phyloP scores from a whole-genome alignment of 2,888 invertebrate genomes.

The Parascotia fuliginaria region DNA sequence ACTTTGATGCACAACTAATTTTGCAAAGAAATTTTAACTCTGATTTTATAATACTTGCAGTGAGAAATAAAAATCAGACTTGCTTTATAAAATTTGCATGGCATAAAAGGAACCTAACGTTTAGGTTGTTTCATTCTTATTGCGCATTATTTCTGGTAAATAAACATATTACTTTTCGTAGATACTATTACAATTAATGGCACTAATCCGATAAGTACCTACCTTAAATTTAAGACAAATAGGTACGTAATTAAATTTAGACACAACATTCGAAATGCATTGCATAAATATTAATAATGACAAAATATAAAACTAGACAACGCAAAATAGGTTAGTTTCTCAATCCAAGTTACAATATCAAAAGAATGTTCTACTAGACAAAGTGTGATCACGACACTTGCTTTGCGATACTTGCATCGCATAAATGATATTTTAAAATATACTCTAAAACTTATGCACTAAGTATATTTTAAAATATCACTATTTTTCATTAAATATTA shows the following conservation, averaged over 20 bases:
- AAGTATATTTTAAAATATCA: no score
- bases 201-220: neutral
- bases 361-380: no score
- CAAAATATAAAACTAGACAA: constrained; percentile 8
- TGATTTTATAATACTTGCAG: neutral
- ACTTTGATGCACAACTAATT: neutral
- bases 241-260: constrained; percentile 7
- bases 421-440: neutral
- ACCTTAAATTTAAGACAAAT: no score
- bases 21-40: neutral
- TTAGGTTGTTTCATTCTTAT: neutral
- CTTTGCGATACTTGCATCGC: neutral
- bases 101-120: constrained; percentile 1
- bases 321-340: neutral
- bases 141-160: no score
- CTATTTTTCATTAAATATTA: constrained; percentile 1
- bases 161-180: no score
- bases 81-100: neutral
- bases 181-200: neutral
- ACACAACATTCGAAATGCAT: constrained; percentile 13
- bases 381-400: neutral
- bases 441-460: constrained; percentile 5
- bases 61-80: neutral
- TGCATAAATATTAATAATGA: neutral
- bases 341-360: neutral